phyloP scores from a whole-genome alignment of 2,888 invertebrate species.

The Eristalis tenax region DNA sequence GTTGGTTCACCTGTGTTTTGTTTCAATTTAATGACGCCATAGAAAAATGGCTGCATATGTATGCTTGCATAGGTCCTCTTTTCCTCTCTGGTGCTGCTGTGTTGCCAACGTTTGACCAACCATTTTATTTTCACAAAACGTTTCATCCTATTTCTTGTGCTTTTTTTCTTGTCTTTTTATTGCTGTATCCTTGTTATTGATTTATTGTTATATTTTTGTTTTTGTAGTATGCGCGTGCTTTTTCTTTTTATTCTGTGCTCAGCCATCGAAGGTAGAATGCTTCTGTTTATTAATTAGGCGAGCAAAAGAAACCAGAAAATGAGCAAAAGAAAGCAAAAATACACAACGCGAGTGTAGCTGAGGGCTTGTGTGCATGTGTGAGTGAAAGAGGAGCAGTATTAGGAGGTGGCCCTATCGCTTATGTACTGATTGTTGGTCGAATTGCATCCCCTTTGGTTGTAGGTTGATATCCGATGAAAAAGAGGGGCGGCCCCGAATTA shows the following conservation, averaged over 20 bases:
- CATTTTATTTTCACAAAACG: slow-evolving; percentile 70
- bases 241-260: slow-evolving; percentile 26
- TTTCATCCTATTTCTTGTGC: slow-evolving; percentile 62
- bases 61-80: slow-evolving; percentile 28
- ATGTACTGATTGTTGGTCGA: slow-evolving; percentile 64
- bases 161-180: slow-evolving; percentile 66
- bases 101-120: slow-evolving; percentile 56
- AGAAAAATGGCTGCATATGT: slow-evolving; percentile 51
- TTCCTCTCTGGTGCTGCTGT: slow-evolving; percentile 23
- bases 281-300: slow-evolving; percentile 72
- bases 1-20: slow-evolving; percentile 62
- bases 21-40: slow-evolving; percentile 51
- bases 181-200: slow-evolving; percentile 50
- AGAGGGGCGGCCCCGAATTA: slow-evolving; percentile 70
- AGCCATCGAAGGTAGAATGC: slow-evolving; percentile 67
- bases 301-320: slow-evolving; percentile 62
- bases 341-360: slow-evolving; percentile 38
- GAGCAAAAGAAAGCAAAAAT: slow-evolving; percentile 37
- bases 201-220: slow-evolving; percentile 62
- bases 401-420: slow-evolving; percentile 67
- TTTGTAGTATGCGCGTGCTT: slow-evolving; percentile 1
- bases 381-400: slow-evolving; percentile 28
- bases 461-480: slow-evolving; percentile 39
- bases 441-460: slow-evolving; percentile 59
- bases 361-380: slow-evolving; percentile 14